A percentile compares a stretch with the other conserved stretches of the same genome.
These are phyloP conservation scores for Menidia beryllina DNA, from an alignment of 2,113 vertebrate species.

Conservation along the genomic window DNA sequence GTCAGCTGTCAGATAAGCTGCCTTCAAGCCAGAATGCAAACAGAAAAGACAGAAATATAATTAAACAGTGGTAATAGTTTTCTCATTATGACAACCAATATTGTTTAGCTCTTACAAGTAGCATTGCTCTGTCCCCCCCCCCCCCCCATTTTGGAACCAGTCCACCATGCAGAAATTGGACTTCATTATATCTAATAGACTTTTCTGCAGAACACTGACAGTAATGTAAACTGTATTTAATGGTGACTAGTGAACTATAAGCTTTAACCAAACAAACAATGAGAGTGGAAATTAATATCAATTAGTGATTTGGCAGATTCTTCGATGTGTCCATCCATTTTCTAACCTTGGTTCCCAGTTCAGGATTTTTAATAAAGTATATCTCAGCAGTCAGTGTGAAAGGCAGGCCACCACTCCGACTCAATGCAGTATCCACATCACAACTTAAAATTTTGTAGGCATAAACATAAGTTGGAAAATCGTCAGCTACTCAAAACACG, in stretches of 20 bases:
- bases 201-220: conserved; percentile 26
- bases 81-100: conserved; percentile 2
- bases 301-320: conserved; percentile 17
- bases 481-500: conserved; percentile 4
- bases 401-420: not conserved
- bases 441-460: not conserved
- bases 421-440: conserved; percentile 1
- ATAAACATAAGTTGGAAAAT: not conserved
- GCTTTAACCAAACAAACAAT: conserved; percentile 39
- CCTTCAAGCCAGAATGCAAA: conserved; percentile 8
- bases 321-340: not conserved
- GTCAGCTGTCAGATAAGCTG: conserved; percentile 31
- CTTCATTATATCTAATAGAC: conserved; percentile 30
- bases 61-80: not conserved
- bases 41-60: conserved; percentile 9
- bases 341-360: too few species aligned
- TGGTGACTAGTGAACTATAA: conserved; percentile 20
- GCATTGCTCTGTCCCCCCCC: not conserved
- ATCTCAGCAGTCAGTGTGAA: not conserved
- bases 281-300: conserved; percentile 31
- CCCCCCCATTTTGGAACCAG: not conserved
- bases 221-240: conserved; percentile 26
- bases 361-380: too few species aligned
- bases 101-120: not conserved
- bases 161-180: conserved; percentile 31